Percentiles rank a stretch among this genome's conserved stretches.
Conservation (phyloP, 1,140 invertebrate genomes). For the Drosophila chauvacae region DNA sequence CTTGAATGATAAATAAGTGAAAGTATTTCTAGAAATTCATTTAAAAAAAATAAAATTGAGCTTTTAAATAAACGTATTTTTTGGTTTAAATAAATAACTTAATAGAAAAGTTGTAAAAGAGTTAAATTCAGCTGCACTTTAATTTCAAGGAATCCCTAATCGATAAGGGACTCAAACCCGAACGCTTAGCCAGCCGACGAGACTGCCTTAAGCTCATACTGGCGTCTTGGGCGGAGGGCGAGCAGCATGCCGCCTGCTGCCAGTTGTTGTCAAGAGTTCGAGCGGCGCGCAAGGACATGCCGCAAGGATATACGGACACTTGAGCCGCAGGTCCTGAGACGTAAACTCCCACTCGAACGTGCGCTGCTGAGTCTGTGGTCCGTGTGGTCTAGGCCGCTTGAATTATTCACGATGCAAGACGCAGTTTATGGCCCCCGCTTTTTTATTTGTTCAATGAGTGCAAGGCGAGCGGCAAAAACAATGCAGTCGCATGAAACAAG, state of each 20-base stretch:
- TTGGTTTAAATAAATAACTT: too few relatives aligned
- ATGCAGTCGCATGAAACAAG: slow-evolving; percentile 65
- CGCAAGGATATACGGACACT: slow-evolving; percentile 44
- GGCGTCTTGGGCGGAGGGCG: slow-evolving; percentile 3
- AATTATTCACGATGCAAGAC: slow-evolving; percentile 68
- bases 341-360: slow-evolving; percentile 28
- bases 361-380: slow-evolving; percentile 34
- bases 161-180: background rate
- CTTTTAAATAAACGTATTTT: too few relatives aligned
- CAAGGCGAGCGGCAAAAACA: slow-evolving; percentile 53
- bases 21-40: too few relatives aligned
- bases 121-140: background rate
- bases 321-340: slow-evolving; percentile 1
- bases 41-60: too few relatives aligned
- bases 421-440: slow-evolving; percentile 59
- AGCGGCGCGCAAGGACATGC: slow-evolving; percentile 57
- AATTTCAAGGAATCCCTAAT: background rate
- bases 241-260: slow-evolving; percentile 10
- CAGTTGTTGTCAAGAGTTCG: slow-evolving; percentile 53
- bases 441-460: slow-evolving; percentile 29
- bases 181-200: background rate
- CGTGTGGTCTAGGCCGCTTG: slow-evolving; percentile 20
- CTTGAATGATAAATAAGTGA: too few relatives aligned
- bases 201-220: background rate
- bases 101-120: background rate